Conservation (phyloP, 2,113 vertebrate genomes). For the Gobiocypris rarus region DNA sequence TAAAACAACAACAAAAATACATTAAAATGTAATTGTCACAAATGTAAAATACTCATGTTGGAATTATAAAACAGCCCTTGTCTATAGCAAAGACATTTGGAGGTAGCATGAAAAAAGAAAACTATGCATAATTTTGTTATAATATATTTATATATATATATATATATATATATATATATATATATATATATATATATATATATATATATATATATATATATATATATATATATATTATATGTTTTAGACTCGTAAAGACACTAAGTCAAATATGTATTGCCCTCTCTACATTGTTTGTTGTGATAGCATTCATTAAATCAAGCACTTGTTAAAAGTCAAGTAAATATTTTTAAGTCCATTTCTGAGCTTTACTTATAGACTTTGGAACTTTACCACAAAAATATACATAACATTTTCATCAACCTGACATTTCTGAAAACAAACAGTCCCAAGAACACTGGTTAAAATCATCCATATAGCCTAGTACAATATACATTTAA, state of each 20-base stretch:
- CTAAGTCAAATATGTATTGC: not conserved
- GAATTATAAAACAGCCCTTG: not conserved
- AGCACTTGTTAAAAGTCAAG: not conserved
- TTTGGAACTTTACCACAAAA: not conserved
- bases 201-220: too few relatives aligned
- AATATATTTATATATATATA: too few relatives aligned
- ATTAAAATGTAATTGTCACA: too few relatives aligned
- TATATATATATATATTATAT: too few relatives aligned
- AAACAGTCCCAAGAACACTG: not conserved
- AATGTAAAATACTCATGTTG: too few relatives aligned
- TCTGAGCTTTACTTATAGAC: not conserved
- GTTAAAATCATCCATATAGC: not conserved
- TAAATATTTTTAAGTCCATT: not conserved
- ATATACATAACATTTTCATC: not conserved
- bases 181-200: too few relatives aligned
- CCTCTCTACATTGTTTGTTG: conserved; percentile 7
- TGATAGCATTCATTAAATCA: not conserved
- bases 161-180: too few relatives aligned
- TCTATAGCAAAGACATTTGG: not conserved
- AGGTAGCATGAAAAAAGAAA: not conserved
- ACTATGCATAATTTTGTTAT: not conserved
- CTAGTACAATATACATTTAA: not conserved
- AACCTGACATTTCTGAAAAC: not conserved
- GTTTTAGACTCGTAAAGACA: not conserved
- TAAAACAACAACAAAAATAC: too few relatives aligned